Conservation (phyloP, 2,888 invertebrate species). For the Myathropa florea region DNA sequence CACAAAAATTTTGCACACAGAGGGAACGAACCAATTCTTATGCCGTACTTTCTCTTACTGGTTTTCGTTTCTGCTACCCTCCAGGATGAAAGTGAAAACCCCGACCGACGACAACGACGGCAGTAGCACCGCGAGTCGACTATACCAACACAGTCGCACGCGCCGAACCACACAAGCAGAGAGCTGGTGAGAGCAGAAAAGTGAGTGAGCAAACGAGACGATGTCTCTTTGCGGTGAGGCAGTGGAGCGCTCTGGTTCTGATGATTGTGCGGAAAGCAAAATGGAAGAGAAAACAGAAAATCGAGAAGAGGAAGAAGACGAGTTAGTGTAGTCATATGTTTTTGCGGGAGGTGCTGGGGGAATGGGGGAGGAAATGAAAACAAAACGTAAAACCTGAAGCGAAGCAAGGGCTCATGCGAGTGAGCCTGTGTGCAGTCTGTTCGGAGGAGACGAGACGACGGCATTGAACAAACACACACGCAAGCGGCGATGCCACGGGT, state of each 20-base stretch:
- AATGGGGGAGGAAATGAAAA: constrained; percentile 32
- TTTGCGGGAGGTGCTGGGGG: neutral
- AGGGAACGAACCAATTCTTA: constrained; percentile 77
- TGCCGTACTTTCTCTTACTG: constrained; percentile 81
- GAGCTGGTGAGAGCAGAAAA: neutral
- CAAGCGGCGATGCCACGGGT: neutral
- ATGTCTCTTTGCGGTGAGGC: neutral
- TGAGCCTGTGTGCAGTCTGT: constrained; percentile 66
- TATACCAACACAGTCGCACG: neutral
- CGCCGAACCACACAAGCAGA: neutral
- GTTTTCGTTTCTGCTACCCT: constrained; percentile 74
- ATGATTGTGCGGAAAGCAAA: constrained; percentile 54
- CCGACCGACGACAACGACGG: constrained; percentile 46
- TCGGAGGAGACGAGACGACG: constrained; percentile 66
- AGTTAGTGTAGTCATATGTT: neutral
- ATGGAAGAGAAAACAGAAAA: constrained; percentile 45
- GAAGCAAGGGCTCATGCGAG: constrained; percentile 5
- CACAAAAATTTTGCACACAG: constrained; percentile 70
- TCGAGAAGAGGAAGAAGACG: constrained; percentile 4
- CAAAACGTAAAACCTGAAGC: constrained; percentile 7
- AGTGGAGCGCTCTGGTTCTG: constrained; percentile 42
- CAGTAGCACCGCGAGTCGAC: neutral
- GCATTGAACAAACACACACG: constrained; percentile 54
- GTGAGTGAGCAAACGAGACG: neutral
- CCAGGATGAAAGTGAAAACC: constrained; percentile 72